Evolutionary conservation across 2,797 vertebrate genomes (phyloP).

Genomic region (Pelochelys cantorii): DNA sequence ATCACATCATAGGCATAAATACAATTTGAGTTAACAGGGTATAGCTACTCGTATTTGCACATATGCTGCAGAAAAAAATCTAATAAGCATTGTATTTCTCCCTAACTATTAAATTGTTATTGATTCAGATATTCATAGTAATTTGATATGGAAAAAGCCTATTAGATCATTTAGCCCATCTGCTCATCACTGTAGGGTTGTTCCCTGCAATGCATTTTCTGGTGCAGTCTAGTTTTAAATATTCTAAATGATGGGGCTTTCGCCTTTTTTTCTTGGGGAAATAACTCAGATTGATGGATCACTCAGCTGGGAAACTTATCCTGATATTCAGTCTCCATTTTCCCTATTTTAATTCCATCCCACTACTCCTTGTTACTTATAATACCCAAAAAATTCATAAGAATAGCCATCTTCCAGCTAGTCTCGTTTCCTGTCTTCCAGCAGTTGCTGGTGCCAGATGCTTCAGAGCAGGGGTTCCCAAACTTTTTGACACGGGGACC

Average conservation of each 20-base stretch:
- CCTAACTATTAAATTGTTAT: background rate
- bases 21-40: background rate
- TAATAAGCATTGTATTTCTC: background rate
- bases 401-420: background rate
- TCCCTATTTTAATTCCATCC: background rate
- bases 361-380: background rate
- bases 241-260: background rate
- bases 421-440: background rate
- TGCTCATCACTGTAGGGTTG: background rate
- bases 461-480: background rate
- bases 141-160: background rate
- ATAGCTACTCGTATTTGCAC: background rate
- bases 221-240: background rate
- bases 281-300: background rate
- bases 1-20: background rate
- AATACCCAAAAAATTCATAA: background rate
- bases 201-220: background rate
- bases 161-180: background rate
- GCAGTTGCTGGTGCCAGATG: background rate
- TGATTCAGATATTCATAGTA: accelerated
- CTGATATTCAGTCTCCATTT: background rate
- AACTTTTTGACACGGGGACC: too few relatives aligned
- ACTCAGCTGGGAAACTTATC: background rate
- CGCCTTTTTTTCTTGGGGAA: background rate
- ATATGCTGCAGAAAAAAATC: background rate